These are phyloP conservation scores for Lophotriccus pileatus DNA, from an alignment of 2,797 vertebrate species.

Conservation along the genomic window DNA sequence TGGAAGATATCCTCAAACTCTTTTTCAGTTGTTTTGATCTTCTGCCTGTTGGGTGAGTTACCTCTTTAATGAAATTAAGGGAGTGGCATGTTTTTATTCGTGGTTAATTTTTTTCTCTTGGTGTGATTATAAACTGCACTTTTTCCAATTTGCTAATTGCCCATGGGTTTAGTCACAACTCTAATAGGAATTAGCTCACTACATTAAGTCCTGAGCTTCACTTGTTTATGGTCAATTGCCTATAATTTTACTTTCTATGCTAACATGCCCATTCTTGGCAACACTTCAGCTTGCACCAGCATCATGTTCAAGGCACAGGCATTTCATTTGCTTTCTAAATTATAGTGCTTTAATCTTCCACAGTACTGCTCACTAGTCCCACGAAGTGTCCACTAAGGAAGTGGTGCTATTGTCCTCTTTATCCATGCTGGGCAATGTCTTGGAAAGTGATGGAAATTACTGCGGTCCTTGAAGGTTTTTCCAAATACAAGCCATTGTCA, in stretches of 20 bases:
- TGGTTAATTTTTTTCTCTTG: neutral
- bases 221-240: neutral
- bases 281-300: neutral
- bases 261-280: neutral
- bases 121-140: constrained; percentile 10
- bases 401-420: neutral
- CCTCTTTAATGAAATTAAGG: constrained; percentile 38
- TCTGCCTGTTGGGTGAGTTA: constrained; percentile 17
- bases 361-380: neutral
- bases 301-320: neutral
- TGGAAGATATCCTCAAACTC: constrained; percentile 7
- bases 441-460: neutral
- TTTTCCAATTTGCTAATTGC: constrained; percentile 25
- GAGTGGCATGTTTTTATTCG: constrained; percentile 29
- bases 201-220: neutral
- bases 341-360: neutral
- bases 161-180: neutral
- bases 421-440: neutral
- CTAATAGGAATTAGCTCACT: neutral
- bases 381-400: neutral
- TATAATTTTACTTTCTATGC: neutral
- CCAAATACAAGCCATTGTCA: neutral
- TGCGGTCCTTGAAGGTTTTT: neutral
- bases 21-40: constrained; percentile 53
- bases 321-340: neutral